Evolutionary conservation across 2,797 vertebrate species (phyloP).

Genomic region (Chelon labrosus): DNA sequence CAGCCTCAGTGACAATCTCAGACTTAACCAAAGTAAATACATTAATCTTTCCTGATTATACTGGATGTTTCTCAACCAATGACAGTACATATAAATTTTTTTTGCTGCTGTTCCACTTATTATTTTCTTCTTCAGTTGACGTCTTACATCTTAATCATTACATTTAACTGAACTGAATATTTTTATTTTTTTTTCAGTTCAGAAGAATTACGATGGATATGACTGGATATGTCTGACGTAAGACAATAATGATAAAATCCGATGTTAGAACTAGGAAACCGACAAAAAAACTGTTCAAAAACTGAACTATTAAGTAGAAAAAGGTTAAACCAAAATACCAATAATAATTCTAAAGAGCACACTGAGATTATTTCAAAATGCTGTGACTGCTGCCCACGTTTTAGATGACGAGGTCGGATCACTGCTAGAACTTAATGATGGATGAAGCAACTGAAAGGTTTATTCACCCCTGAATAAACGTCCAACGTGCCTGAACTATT

Average conservation of each 20-base stretch:
- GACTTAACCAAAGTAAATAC: too few relatives aligned
- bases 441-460: conserved; percentile 1
- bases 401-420: conserved; percentile 3
- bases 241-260: too few relatives aligned
- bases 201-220: too few relatives aligned
- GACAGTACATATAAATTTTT: too few relatives aligned
- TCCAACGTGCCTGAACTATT: background rate
- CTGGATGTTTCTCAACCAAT: too few relatives aligned
- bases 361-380: background rate
- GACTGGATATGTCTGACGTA: too few relatives aligned
- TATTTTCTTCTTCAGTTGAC: too few relatives aligned
- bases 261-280: background rate
- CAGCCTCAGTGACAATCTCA: background rate
- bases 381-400: conserved; percentile 9
- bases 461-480: conserved; percentile 11
- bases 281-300: background rate
- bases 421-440: background rate
- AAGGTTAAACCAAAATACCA: background rate
- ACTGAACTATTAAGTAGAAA: background rate
- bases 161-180: background rate
- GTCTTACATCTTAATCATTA: too few relatives aligned
- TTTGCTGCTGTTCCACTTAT: too few relatives aligned
- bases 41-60: background rate
- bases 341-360: background rate
- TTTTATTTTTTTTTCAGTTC: too few relatives aligned